Percentiles rank a stretch among this genome's conserved stretches.
Evolutionary conservation across 2,888 invertebrate genomes (phyloP).

Genomic region (Leptinotarsa haldemani): DNA sequence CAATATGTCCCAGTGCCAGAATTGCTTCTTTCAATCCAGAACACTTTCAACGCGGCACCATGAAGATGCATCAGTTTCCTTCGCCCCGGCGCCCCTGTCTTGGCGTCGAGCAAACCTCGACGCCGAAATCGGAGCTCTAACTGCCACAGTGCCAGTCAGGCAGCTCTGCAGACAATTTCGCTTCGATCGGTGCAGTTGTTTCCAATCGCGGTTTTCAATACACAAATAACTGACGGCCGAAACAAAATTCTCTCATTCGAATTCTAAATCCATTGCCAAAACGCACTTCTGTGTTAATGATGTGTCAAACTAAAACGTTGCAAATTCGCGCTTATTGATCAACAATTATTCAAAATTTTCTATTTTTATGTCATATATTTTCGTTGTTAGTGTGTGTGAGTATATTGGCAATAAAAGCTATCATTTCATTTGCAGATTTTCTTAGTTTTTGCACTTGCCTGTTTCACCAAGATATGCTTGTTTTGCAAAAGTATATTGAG

Average conservation of each 20-base stretch:
- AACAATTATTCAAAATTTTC: conserved; percentile 6
- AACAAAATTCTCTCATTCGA: neutral
- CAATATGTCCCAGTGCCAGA: neutral
- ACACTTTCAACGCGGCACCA: neutral
- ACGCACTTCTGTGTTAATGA: conserved; percentile 12
- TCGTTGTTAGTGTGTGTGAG: conserved; percentile 27
- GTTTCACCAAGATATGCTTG: neutral
- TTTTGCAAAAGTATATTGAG: conserved; percentile 6
- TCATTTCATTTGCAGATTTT: conserved; percentile 29
- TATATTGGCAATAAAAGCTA: conserved; percentile 36
- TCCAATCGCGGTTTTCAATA: conserved; percentile 8
- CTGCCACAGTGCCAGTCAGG: conserved; percentile 33
- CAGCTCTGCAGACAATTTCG: conserved; percentile 31
- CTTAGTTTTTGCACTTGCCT: conserved; percentile 29
- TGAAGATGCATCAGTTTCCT: neutral
- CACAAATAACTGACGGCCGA: conserved; percentile 9
- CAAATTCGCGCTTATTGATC: neutral
- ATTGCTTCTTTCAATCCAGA: neutral
- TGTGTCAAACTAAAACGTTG: conserved; percentile 21
- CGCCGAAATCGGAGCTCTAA: conserved; percentile 27
- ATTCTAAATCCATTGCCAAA: conserved; percentile 27
- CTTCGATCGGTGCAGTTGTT: conserved; percentile 25
- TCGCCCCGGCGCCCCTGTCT: neutral
- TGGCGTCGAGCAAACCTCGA: conserved; percentile 2
- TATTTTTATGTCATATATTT: conserved; percentile 14